Percentiles rank a stretch among this genome's conserved stretches.
phyloP scores from a whole-genome alignment of 2,888 invertebrate species.

The Mechanitis mazaeus region DNA sequence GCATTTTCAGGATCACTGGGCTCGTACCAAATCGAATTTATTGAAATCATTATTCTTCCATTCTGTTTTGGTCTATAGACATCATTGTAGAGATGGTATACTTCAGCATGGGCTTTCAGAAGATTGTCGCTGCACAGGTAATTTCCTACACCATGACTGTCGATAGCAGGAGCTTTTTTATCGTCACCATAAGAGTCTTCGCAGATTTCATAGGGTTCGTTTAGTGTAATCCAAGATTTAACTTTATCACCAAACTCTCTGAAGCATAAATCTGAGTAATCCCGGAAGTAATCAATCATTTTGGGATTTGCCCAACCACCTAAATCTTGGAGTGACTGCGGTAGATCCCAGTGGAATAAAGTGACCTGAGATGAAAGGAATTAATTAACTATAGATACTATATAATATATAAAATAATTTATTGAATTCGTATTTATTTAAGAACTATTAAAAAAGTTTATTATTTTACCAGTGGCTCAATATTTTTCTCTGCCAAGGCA shows the following conservation, averaged over 20 bases:
- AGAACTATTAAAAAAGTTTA: conserved; percentile 8
- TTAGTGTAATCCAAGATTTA: conserved; percentile 82
- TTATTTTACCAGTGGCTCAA: conserved; percentile 77
- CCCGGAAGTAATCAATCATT: conserved; percentile 73
- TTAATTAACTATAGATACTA: not conserved
- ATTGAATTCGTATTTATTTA: too few species aligned
- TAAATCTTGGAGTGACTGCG: conserved; percentile 75
- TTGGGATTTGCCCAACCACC: conserved; percentile 75
- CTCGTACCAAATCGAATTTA: conserved; percentile 74
- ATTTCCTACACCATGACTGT: conserved; percentile 76
- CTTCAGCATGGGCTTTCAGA: conserved; percentile 81
- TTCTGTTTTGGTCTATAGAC: conserved; percentile 75
- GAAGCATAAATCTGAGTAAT: conserved; percentile 75
- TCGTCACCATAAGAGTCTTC: conserved; percentile 73
- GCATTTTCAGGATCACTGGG: conserved; percentile 60
- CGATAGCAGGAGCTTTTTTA: conserved; percentile 71
- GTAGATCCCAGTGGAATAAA: conserved; percentile 82
- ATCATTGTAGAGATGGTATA: conserved; percentile 79
- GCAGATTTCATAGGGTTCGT: conserved; percentile 79
- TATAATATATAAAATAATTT: not conserved
- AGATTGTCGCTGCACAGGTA: conserved; percentile 81
- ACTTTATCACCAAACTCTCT: conserved; percentile 75
- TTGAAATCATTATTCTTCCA: conserved; percentile 74
- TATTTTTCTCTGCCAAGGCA: conserved; percentile 77
- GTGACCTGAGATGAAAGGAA: conserved; percentile 64